Percentiles rank a stretch among this genome's conserved stretches.
Conservation (phyloP, 92 coral and sea anemone genomes). For the Parazoanthus atlanticus region DNA sequence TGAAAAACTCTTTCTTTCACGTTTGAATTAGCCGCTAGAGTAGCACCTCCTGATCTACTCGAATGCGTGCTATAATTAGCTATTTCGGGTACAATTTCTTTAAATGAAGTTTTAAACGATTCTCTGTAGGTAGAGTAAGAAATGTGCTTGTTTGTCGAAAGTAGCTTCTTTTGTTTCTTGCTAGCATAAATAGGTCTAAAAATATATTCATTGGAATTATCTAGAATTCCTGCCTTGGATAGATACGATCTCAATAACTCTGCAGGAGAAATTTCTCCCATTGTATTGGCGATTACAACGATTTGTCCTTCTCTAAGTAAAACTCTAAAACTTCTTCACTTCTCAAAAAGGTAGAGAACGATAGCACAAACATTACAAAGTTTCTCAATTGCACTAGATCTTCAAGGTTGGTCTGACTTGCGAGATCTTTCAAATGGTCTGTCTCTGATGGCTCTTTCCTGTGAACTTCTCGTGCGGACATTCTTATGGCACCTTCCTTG, state of each 20-base stretch:
- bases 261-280: conserved; percentile 29
- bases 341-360: conserved; percentile 33
- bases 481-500: conserved; percentile 30
- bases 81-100: conserved; percentile 53
- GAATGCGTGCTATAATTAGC: conserved; percentile 55
- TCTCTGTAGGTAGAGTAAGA: conserved; percentile 50
- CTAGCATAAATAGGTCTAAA: conserved; percentile 41
- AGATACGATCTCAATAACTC: conserved; percentile 39
- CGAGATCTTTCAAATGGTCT: conserved; percentile 27
- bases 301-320: no score
- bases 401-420: conserved; percentile 7
- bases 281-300: no score
- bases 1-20: conserved; percentile 54
- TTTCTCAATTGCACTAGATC: conserved; percentile 37
- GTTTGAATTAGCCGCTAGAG: conserved; percentile 61
- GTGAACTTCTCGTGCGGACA: conserved; percentile 31
- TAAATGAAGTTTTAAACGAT: conserved; percentile 49
- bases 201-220: conserved; percentile 22
- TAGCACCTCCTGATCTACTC: conserved; percentile 56
- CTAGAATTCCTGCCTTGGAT: conserved; percentile 24
- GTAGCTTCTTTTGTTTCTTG: conserved; percentile 16
- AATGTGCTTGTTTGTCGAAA: conserved; percentile 19
- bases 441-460: conserved; percentile 27
- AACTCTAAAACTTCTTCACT: conserved; percentile 37
- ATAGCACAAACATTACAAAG: conserved; percentile 46